Base-by-base conservation (phyloP, 2,888 invertebrate species). In the Torymus auratus region DNA sequence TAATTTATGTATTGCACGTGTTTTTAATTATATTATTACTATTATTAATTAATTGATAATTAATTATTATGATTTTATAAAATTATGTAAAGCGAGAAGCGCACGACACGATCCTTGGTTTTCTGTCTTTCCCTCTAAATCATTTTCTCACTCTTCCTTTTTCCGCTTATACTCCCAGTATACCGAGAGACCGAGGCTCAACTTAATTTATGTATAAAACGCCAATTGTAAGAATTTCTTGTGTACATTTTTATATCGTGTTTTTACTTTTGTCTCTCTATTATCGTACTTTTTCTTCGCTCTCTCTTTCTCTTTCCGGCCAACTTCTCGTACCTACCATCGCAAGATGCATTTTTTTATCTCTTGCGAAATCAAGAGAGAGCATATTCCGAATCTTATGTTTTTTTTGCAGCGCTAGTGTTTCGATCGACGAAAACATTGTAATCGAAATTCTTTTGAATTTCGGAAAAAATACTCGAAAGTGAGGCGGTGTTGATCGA, bases 1-100 rank as follows among this genome's bases (percentile, higher is more conserved):
- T 80, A 62, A 80, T 74, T 75, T 81, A 81, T 77, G 73, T 69
- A 81, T 73, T 81, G 80, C 81, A 81, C 73, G 69, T 73, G 77
- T 77, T 81, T 81, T 81, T 77, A 72, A 77, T 73, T 65, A 41
- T 77, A 73, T 62, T 53, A 80, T 71, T 75, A 75, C 67, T 69
- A 69, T 62, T 56, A 75, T 41, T 73, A 41, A 73, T 72, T 61
- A 72, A 77, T 5, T 72, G 61, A 62, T 73, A 78, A 74, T 74
- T 56, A 75, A 76, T 55, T 69, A 53, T 5, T 69, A 67, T 71
- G 60, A 72, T 53, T 77, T 62, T 28, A 77, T 73, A 80, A 80
- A 76, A 61, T 69, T 62, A 67, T 62, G 68, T 72, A 72, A 55
- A 61, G 15, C 61, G 74, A 70, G 14, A 53, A 67, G 70, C 65